Conservation (phyloP, 2,113 vertebrate species). For the Phyllostomus hastatus region DNA sequence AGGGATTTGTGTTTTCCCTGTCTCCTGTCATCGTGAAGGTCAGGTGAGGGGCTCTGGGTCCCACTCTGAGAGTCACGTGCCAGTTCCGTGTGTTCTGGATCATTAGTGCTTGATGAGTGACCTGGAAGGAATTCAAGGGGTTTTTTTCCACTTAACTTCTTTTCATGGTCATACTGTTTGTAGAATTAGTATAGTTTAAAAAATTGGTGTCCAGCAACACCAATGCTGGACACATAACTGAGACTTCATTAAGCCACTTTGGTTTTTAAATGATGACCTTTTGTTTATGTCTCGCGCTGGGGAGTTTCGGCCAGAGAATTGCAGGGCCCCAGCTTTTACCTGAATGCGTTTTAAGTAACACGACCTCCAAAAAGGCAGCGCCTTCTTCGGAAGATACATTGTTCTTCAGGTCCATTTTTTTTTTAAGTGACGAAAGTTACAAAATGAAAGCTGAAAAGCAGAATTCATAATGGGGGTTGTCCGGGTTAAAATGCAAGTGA, state of each 20-base stretch:
- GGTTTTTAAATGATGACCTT: neutral
- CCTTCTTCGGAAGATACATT: neutral
- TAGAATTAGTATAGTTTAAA: neutral
- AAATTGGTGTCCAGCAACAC: too few species aligned
- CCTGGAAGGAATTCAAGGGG: neutral
- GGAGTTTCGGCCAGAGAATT: neutral
- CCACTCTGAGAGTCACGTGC: neutral
- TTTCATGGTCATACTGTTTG: neutral
- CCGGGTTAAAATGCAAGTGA: neutral
- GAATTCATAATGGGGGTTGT: conserved; percentile 24
- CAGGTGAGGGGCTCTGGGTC: neutral
- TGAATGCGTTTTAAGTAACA: neutral
- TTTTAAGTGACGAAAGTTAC: neutral
- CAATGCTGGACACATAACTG: neutral
- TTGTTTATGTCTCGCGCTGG: neutral
- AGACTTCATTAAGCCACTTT: neutral
- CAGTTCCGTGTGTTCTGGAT: neutral
- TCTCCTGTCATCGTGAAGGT: neutral
- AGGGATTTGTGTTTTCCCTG: neutral
- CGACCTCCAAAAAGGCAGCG: neutral
- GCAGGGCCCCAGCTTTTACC: neutral
- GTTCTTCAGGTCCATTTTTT: conserved; percentile 36
- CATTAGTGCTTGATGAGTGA: neutral
- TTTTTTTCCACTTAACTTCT: neutral
- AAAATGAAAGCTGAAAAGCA: conserved; percentile 12